Base-by-base conservation (phyloP, 2,888 invertebrate genomes). In the Anthoptus insignis region DNA sequence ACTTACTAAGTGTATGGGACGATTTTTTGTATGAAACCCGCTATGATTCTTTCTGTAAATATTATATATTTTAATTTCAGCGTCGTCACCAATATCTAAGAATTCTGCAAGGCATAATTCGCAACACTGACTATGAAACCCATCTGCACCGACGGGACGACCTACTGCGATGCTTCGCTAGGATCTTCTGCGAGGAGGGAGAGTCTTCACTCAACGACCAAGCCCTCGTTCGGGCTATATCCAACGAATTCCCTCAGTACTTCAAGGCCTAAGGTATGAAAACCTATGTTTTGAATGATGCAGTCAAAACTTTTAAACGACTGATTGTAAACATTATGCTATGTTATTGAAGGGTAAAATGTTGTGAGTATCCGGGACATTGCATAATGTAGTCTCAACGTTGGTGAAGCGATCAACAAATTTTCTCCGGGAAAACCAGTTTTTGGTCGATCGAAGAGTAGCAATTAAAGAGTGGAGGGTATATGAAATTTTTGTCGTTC, bases 101-200 rank as follows among this genome's bases (percentile, higher is more conserved):
- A 79, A 93, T 98, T 65, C 96, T 97, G 68, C 95, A 96, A 72
- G 95, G 97, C 75, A 96, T 98, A 27, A 94, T 98, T 75, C 95
- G 97, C 39, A 97, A 97, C 79, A 96, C 97, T 0, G 96, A 96
- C 75, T 98, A 98, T 81, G 95, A 95, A 2, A 96, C 97, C 32
- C 97, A 98, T 83, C 92, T 95, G 68, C 98, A 98, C 85, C 95
- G 97, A 13, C 94, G 95, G 58, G 97, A 97, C 67, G 98, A 98
- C 84, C 92, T 98, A 53, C 94, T 97, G 70, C 97, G 97, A 79
- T 97, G 97, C 80, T 97, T 98, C 83, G 97, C 97, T 29, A 94
- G 97, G 54, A 98, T 98, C 82, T 97, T 97, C 86, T 97, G 97
- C 82, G 97, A 97, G 82, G 97, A 98, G 81, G 95, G 95, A 3